Evolutionary conservation across 2,888 invertebrate species (phyloP), one percentile per base, ranked within the genome.

Genomic region (Coleophora flavipennella): DNA sequence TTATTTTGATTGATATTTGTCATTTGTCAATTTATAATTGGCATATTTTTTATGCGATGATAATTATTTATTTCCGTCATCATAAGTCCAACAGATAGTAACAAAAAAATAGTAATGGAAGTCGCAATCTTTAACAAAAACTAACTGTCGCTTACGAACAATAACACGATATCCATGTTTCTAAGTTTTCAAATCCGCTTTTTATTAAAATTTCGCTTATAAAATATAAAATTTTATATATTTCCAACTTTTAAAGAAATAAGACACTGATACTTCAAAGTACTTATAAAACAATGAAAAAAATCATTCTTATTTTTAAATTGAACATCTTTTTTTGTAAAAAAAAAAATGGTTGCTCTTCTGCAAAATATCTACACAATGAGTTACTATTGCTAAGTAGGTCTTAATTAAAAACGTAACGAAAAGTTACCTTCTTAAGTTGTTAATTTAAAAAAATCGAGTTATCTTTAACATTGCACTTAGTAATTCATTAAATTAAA

Each of bases 401-500:
- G 35, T 41, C 35, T 45, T 39, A 43, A 39, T 44, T 33, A 33
- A 35, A 39, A 25, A 42, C 13, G 40, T 33, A 43, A 43, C 35
- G 38, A 25, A 29, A n/a, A 7, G 38, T 43, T 35, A 40, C 43
- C 8, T 29, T 26, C 32, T 33, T 31, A 33, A 25, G 26, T 39
- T 33, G 2, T 39, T 36, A 41, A 42, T 28, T 13, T 33, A 35
- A 43, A 37, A 38, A 25, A 43, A 44, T 32, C 39, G 33, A 28
- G n/a, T 26, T 41, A 40, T 39, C 27, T 40, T 33, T 35, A 44
- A 27, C 41, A 44, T 44, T 44, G 44, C 41, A 41, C 41, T 41
- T 39, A 41, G 36, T 33, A 41, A 10, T 26, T 31, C 29, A 31
- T 36, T 32, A 26, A 31, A 34, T 28, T 12, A 38, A 37, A 36